These are phyloP conservation scores for Rynchops niger DNA, from an alignment of 2,113 vertebrate species.

Conservation along the genomic window DNA sequence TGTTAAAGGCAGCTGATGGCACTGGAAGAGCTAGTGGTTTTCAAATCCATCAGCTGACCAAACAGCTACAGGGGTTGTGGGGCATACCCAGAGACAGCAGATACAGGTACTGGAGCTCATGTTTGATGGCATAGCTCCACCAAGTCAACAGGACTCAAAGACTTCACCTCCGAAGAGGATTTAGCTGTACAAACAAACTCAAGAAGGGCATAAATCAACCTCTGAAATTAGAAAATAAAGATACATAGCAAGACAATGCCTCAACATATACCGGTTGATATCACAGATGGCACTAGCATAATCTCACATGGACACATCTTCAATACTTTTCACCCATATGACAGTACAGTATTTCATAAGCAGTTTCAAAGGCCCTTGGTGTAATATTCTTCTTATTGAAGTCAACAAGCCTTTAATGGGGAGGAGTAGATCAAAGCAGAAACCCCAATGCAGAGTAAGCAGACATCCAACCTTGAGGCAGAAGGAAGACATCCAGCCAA, in stretches of 20 bases:
- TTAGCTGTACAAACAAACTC: not conserved
- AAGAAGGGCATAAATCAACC: not conserved
- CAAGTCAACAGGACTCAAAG: not conserved
- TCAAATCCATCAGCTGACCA: not conserved
- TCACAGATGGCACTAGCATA: not conserved
- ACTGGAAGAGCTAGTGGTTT: not conserved
- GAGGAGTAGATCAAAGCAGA: not conserved
- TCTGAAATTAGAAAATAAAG: not conserved
- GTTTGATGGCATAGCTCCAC: not conserved
- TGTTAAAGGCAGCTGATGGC: not conserved
- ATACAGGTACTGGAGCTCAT: not conserved
- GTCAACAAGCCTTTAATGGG: not conserved
- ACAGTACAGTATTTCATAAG: not conserved
- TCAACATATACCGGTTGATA: not conserved
- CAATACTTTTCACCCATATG: not conserved
- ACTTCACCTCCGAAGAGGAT: not conserved
- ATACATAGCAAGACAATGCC: not conserved
- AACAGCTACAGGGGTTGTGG: rapidly evolving
- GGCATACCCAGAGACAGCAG: not conserved
- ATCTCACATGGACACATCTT: not conserved
- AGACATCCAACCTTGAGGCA: not conserved
- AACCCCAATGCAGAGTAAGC: not conserved
- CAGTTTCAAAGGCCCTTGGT: not conserved
- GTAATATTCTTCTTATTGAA: not conserved
- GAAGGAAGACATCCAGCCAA: not conserved